Base-by-base conservation (phyloP, 2,888 invertebrate genomes). In the Drosophila stalkeri region DNA sequence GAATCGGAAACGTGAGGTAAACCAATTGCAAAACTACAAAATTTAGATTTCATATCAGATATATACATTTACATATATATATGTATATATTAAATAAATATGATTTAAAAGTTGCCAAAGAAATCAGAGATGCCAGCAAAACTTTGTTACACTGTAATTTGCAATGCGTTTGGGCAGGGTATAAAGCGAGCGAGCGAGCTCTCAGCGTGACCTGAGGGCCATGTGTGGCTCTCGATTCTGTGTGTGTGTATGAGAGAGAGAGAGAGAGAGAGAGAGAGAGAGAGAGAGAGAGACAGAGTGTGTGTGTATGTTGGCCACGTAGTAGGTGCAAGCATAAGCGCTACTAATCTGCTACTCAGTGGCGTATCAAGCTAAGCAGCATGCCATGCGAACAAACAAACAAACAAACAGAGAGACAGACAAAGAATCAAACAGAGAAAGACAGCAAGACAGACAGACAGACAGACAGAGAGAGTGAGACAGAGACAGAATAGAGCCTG, bases 241-340 rank as follows among this genome's bases (percentile, higher is more conserved):
- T 31, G 44, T 46, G 63, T 54, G 43, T 64, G 31, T 55, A 35
- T 44, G n/a, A n/a, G n/a, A n/a, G n/a, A n/a, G n/a, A n/a, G n/a
- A n/a, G n/a, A n/a, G n/a, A n/a, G n/a, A n/a, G n/a, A n/a, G n/a
- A n/a, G n/a, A n/a, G n/a, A n/a, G n/a, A n/a, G n/a, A n/a, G n/a
- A n/a, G n/a, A n/a, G n/a, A n/a, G n/a, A n/a, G n/a, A n/a, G n/a
- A n/a, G n/a, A n/a, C n/a, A n/a, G 49, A 49, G 54, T 43, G 35
- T 61, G 63, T 65, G 67, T 75, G 64, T 73, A 66, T 71, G 71
- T 65, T 61, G 54, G 77, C 79, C 85, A 85, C 85, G 85, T 85
- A 86, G 89, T 89, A 89, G 85, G 89, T 85, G 85, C 85, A 85
- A 89, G 87, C 89, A 87, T 89, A 85, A 85, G 85, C 85, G 85